phyloP scores from a whole-genome alignment of 2,797 vertebrate species.

The Cyprinodon diabolis region DNA sequence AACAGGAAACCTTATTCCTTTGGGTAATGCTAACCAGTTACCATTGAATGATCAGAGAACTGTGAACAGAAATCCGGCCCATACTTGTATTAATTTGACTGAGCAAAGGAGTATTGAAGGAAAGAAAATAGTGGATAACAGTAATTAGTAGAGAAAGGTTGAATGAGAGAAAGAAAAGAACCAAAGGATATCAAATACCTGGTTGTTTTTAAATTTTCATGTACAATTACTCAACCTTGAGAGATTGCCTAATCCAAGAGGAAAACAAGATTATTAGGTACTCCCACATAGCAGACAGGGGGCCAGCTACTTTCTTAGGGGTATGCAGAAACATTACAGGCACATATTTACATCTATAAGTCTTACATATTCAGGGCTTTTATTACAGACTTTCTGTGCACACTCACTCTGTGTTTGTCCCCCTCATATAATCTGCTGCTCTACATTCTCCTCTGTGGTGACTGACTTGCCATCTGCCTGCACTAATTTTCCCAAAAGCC shows the following conservation, averaged over 20 bases:
- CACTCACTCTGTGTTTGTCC: too few species aligned
- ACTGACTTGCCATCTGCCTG: too few species aligned
- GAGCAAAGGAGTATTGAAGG: slow-evolving; percentile 8
- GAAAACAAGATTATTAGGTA: slow-evolving; percentile 28
- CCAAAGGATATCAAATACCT: slow-evolving; percentile 24
- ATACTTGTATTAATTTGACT: slow-evolving; percentile 29
- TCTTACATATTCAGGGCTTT: too few species aligned
- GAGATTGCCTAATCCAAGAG: slow-evolving; percentile 1
- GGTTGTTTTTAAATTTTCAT: slow-evolving; percentile 41
- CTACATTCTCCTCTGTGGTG: too few species aligned
- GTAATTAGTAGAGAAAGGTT: background rate
- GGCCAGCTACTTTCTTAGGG: too few species aligned
- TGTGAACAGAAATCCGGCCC: slow-evolving; percentile 41
- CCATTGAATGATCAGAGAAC: slow-evolving; percentile 24
- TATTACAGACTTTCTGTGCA: too few species aligned
- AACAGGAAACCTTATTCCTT: slow-evolving; percentile 65
- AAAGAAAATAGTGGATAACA: background rate
- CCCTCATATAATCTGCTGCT: too few species aligned
- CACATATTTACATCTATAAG: too few species aligned
- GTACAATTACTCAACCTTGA: slow-evolving; percentile 34
- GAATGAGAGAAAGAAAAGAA: background rate
- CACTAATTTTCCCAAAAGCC: too few species aligned
- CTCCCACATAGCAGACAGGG: background rate
- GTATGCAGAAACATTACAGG: too few species aligned
- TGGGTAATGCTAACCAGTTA: slow-evolving; percentile 57